A percentile compares a stretch with the other conserved stretches of the same genome.
phyloP scores from a whole-genome alignment of 2,797 vertebrate species.

The Nannoperca obscura region DNA sequence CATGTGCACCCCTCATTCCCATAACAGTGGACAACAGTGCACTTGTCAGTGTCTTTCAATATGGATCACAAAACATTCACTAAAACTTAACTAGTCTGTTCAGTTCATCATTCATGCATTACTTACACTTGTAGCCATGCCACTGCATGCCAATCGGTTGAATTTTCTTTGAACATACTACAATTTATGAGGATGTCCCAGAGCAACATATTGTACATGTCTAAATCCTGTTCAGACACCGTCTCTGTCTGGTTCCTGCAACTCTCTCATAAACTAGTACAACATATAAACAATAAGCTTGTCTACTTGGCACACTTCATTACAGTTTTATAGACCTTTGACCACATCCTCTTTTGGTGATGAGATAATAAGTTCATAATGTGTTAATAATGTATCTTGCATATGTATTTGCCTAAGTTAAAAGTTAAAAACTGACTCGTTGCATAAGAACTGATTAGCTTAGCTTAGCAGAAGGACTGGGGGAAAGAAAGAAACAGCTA shows the following conservation, averaged over 20 bases:
- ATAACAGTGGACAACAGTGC: slow-evolving; percentile 9
- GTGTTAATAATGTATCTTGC: neutral
- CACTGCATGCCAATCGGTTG: neutral
- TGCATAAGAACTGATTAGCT: neutral
- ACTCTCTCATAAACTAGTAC: slow-evolving; percentile 21
- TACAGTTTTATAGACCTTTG: slow-evolving; percentile 6
- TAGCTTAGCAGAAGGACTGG: neutral
- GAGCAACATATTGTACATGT: slow-evolving; percentile 53
- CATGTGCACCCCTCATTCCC: neutral
- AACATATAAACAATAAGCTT: slow-evolving; percentile 27
- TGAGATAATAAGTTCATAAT: neutral
- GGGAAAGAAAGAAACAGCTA: neutral
- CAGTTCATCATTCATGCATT: slow-evolving; percentile 1
- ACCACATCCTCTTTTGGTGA: slow-evolving; percentile 10
- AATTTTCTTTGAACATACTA: neutral
- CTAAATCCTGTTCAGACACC: slow-evolving; percentile 48
- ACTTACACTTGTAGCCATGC: neutral
- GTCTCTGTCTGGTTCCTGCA: slow-evolving; percentile 38
- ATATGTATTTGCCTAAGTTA: neutral
- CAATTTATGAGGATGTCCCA: slow-evolving; percentile 32
- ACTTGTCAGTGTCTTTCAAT: slow-evolving; percentile 14
- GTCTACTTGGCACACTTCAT: slow-evolving; percentile 20
- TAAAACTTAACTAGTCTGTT: neutral
- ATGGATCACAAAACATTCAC: neutral
- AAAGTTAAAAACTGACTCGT: neutral